phyloP scores from a whole-genome alignment of 2,113 vertebrate genomes.

The Etheostoma cragini region DNA sequence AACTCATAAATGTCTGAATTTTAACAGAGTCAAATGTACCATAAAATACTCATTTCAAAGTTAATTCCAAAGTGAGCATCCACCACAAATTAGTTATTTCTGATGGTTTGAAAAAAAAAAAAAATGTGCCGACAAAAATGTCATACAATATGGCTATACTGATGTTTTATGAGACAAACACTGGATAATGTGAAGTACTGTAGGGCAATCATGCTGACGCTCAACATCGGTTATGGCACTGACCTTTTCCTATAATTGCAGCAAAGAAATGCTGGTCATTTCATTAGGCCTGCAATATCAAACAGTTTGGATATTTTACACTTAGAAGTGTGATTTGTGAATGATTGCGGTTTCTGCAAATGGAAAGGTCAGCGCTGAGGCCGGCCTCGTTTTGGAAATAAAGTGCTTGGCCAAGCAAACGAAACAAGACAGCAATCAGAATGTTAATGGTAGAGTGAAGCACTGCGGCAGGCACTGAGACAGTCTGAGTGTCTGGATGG shows the following conservation, averaged over 20 bases:
- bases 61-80: slow-evolving; percentile 53
- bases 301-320: slow-evolving; percentile 75
- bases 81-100: slow-evolving; percentile 50
- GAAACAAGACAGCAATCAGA: slow-evolving; percentile 70
- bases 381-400: slow-evolving; percentile 47
- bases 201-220: slow-evolving; percentile 64
- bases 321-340: slow-evolving; percentile 67
- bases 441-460: slow-evolving; percentile 62
- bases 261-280: slow-evolving; percentile 70
- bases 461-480: slow-evolving; percentile 45
- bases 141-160: slow-evolving; percentile 38
- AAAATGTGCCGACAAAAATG: slow-evolving; percentile 44
- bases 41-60: slow-evolving; percentile 65
- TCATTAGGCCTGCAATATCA: slow-evolving; percentile 72
- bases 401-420: slow-evolving; percentile 60
- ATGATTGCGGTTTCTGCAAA: slow-evolving; percentile 69
- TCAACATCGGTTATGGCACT: slow-evolving; percentile 73
- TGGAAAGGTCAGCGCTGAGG: slow-evolving; percentile 69
- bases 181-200: slow-evolving; percentile 58
- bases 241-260: slow-evolving; percentile 79
- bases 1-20: slow-evolving; percentile 69
- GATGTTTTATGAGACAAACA: slow-evolving; percentile 58
- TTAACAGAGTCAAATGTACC: slow-evolving; percentile 63
- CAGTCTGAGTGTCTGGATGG: slow-evolving; percentile 50
- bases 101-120: slow-evolving; percentile 20